Percentiles rank a stretch among this genome's conserved stretches.
Evolutionary conservation across 2,888 invertebrate species (phyloP).

Genomic region (Parnassius glacialis): DNA sequence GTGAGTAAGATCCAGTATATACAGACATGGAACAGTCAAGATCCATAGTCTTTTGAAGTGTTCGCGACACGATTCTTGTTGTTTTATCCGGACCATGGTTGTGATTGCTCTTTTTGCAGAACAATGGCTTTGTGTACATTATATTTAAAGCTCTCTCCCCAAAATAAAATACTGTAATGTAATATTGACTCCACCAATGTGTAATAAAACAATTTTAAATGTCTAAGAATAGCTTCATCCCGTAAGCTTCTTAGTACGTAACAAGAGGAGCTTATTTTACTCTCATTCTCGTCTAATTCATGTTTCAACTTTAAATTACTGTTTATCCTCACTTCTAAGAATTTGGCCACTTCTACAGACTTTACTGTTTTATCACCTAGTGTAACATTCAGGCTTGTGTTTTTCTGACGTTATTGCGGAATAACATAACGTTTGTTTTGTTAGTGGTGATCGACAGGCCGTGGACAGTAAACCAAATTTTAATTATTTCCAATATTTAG

Average conservation of each 20-base stretch:
- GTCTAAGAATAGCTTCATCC: not conserved
- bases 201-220: not conserved
- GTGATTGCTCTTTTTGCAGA: no score
- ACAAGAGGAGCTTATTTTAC: no score
- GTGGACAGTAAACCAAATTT: not conserved
- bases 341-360: not conserved
- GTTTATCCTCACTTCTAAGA: not conserved
- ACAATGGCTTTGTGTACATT: not conserved
- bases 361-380: not conserved
- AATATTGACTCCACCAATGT: not conserved
- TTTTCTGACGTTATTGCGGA: not conserved
- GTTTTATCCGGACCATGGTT: no score
- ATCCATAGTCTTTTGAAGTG: no score
- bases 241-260: not conserved
- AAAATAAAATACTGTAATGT: not conserved
- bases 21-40: no score
- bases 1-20: no score
- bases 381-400: not conserved
- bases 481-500: not conserved
- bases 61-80: no score
- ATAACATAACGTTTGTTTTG: constrained; percentile 1
- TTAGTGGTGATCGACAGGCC: not conserved
- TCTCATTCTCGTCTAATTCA: not conserved
- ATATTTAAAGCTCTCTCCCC: not conserved
- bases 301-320: not conserved